Evolutionary conservation across 2,888 invertebrate genomes (phyloP), one percentile per base, ranked within the genome.

Genomic region (Mesorhabditis spiculigera): DNA sequence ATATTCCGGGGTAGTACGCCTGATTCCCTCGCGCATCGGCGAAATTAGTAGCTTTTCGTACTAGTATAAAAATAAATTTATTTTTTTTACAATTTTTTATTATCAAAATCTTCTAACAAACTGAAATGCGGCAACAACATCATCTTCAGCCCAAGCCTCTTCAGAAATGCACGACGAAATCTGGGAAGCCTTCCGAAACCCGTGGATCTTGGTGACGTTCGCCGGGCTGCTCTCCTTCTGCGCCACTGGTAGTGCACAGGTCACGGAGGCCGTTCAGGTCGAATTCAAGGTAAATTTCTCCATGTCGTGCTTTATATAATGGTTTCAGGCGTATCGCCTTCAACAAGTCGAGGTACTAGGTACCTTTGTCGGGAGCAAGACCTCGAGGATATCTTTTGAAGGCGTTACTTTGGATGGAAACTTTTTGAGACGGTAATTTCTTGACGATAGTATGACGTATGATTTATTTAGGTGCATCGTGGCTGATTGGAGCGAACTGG

Each of bases 341-440:
- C 78, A 81, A 58, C 86, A 86, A 65, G 83, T 76, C 71, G 86
- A 86, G 66, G 67, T 81, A 42, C 70, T 73, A 66, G 83, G 84
- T n/a, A 78, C 71, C 44, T 68, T 73, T 43, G 79, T 80, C 66
- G 85, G 86, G 45, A 77, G 78, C 50, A 76, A 80, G 45, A 72
- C 75, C 43, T 77, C 73, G 72, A 73, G 78, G 5, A 78, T 86
- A 3, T 69, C 77, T 1, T 83, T 80, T 68, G 85, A 86, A 73
- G 86, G 83, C 4, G 83, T 83, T 3, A 74, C 82, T 2, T 45
- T 84, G 64, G 77, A 81, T 50, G 71, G 76, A 0, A 73, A 76
- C 41, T 72, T 78, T 5, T 64, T 82, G 5, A 69, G 84, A 69
- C 79, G 76, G 76, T 79, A 43, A 28, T 42, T 67, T n/a, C n/a